A percentile compares a stretch with the other conserved stretches of the same genome.
phyloP scores from a whole-genome alignment of 2,888 invertebrate genomes.

The Operophtera brumata region DNA sequence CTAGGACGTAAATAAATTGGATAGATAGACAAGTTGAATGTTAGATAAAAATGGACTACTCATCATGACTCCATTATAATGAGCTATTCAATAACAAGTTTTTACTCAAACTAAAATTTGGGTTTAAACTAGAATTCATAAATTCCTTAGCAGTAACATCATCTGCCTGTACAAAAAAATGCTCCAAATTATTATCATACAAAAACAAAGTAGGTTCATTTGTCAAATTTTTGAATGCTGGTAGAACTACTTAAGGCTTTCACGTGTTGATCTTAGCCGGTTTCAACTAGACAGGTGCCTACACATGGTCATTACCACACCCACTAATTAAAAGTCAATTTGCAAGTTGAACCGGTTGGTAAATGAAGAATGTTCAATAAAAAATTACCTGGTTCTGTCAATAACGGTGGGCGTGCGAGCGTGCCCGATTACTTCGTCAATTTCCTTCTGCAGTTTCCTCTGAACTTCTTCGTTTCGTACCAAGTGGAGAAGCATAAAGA shows the following conservation, averaged over 20 bases:
- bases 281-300: not conserved
- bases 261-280: not conserved
- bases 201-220: not conserved
- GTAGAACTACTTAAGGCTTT: not conserved
- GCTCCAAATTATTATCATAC: not conserved
- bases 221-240: not conserved
- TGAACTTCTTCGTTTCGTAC: conserved; percentile 81
- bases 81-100: no score
- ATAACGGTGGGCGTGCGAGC: conserved; percentile 75
- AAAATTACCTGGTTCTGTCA: conserved; percentile 75
- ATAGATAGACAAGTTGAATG: not conserved
- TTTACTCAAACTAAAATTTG: no score
- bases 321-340: not conserved
- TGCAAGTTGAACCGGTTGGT: not conserved
- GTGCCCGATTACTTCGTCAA: conserved; percentile 81
- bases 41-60: not conserved
- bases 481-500: conserved; percentile 81
- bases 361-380: not conserved
- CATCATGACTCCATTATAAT: not conserved
- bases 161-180: not conserved
- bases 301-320: not conserved
- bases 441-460: conserved; percentile 78
- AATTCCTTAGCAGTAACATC: not conserved
- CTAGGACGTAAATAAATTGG: conserved; percentile 3
- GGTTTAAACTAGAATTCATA: not conserved